Evolutionary conservation across 2,797 vertebrate species (phyloP), one percentile per base, ranked within the genome.

Genomic region (Manis pentadactyla): DNA sequence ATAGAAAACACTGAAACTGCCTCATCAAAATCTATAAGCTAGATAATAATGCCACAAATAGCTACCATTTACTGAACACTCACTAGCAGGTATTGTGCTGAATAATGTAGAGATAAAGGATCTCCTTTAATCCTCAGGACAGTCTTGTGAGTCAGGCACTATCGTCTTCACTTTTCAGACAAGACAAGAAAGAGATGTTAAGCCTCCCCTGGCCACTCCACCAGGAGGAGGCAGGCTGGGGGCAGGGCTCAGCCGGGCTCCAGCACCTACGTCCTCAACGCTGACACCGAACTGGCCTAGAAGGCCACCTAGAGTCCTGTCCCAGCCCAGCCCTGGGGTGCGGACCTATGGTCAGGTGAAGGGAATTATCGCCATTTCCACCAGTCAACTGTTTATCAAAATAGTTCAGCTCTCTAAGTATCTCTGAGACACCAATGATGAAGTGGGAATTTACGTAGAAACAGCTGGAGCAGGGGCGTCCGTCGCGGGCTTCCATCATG

Each of bases 311-410:
- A 4, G 4, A 63, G 55, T 31, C 25, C 25, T 10, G 0, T 25
- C 15, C 19, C 10, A 51, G 10, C 12, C 11, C 10, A 1, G 23
- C 21, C n/a, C 10, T 4, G 5, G 9, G 4, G 0, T 11, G 12
- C 4, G 29, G 29, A n/a, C 2, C 6, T 27, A 2, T 46, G 46
- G 46, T 61, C 34, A 0, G 1, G 14, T 63, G 34, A 64, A 18
- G 39, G 34, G 34, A 4, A 7, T 27, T 8, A 57, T 11, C 9
- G 31, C 27, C 63, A 5, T 51, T 68, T 5, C 37, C 34, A 27
- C 31, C 27, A 39, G 3, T 6, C 39, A 51, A 49, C 25, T 71
- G 29, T 34, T 82, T 23, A 7, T 87, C 78, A 42, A 37, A 82
- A 55, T 2, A 85, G 34, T 51, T 63, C 37, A 73, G 23, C 39